Percentiles rank a stretch among this genome's conserved stretches.
Conservation (phyloP, 1,140 invertebrate genomes). For the Anoplophora glabripennis region DNA sequence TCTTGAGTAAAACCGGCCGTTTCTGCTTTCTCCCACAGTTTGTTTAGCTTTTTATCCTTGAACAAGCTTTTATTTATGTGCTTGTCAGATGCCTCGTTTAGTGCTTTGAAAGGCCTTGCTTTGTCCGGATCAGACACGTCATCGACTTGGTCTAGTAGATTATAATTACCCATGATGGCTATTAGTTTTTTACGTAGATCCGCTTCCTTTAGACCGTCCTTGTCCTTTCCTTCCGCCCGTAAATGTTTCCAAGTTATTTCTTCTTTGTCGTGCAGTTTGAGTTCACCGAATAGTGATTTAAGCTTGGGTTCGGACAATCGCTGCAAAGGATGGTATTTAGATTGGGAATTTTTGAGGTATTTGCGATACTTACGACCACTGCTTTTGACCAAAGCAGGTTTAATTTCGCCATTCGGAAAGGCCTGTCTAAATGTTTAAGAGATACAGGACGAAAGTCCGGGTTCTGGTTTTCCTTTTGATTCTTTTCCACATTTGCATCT, state of each 20-base stretch:
- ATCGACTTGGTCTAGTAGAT: conserved; percentile 75
- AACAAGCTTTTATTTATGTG: conserved; percentile 66
- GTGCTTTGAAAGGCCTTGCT: conserved; percentile 34
- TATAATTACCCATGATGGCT: conserved; percentile 79
- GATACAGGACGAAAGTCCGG: conserved; percentile 34
- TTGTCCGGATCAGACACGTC: conserved; percentile 61
- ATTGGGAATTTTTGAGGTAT: background rate
- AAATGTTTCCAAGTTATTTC: conserved; percentile 80
- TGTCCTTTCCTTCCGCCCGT: conserved; percentile 78
- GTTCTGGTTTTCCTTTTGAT: conserved; percentile 2
- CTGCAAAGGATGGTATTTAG: conserved; percentile 52
- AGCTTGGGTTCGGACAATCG: conserved; percentile 78
- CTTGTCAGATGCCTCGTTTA: conserved; percentile 59
- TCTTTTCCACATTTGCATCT: conserved; percentile 31
- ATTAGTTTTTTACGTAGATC: conserved; percentile 76
- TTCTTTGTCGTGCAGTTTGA: conserved; percentile 90
- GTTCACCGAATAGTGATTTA: conserved; percentile 80
- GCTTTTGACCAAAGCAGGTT: conserved; percentile 49
- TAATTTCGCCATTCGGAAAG: conserved; percentile 47
- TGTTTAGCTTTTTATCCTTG: conserved; percentile 86
- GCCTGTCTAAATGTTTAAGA: conserved; percentile 45
- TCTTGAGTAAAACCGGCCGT: conserved; percentile 76
- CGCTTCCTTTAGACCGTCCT: conserved; percentile 82
- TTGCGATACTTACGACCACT: conserved; percentile 35
- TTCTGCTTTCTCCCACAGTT: conserved; percentile 88